A percentile compares a stretch with the other conserved stretches of the same genome.
These are phyloP conservation scores for Gopherus evgoodei DNA, from an alignment of 2,113 vertebrate species.

Conservation along the genomic window DNA sequence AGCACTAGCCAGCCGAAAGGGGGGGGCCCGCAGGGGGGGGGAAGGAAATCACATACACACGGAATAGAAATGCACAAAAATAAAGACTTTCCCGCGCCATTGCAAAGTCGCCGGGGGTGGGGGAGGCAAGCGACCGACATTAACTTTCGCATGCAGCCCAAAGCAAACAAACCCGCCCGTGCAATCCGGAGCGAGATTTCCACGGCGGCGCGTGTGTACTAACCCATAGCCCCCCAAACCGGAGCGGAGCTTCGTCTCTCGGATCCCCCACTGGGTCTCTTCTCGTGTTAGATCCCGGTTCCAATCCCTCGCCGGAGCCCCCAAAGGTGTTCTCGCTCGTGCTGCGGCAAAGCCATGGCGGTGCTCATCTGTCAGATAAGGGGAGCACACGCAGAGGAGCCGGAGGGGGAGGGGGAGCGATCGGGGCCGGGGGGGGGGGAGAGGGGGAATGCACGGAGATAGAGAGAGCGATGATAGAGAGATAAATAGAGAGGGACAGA, in stretches of 20 bases:
- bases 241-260: background rate
- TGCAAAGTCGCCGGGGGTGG: slow-evolving; percentile 50
- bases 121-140: slow-evolving; percentile 33
- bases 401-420: slow-evolving; percentile 46
- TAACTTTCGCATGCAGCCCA: slow-evolving; percentile 72
- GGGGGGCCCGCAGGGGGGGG: background rate
- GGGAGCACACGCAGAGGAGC: slow-evolving; percentile 60
- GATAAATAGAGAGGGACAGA: slow-evolving; percentile 61
- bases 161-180: background rate
- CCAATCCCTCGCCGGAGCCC: slow-evolving; percentile 66
- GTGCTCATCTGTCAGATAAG: slow-evolving; percentile 80
- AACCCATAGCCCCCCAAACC: slow-evolving; percentile 72
- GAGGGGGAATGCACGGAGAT: slow-evolving; percentile 25
- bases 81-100: slow-evolving; percentile 50
- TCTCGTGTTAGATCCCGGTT: slow-evolving; percentile 70
- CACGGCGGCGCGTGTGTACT: slow-evolving; percentile 51
- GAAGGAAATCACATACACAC: background rate
- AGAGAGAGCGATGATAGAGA: slow-evolving; percentile 20
- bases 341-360: slow-evolving; percentile 79
- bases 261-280: slow-evolving; percentile 39
- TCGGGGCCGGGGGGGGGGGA: slow-evolving; percentile 6
- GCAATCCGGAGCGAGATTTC: slow-evolving; percentile 1
- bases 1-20: background rate
- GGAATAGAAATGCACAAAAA: background rate
- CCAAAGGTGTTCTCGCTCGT: slow-evolving; percentile 74